phyloP scores from a whole-genome alignment of 1,140 invertebrate species.

The Conus betulinus region DNA sequence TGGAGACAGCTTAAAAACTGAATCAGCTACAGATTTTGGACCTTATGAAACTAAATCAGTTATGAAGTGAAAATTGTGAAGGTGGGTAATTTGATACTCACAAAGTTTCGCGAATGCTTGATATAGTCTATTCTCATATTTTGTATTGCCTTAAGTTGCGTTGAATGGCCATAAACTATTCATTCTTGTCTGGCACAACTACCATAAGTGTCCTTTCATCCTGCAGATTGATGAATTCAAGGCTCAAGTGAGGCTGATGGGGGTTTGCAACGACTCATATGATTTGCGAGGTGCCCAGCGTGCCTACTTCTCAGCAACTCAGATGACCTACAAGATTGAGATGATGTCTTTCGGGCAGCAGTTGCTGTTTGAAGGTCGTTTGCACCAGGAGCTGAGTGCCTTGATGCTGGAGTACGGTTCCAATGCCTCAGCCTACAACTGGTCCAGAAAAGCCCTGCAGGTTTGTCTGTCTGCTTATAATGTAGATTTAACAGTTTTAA shows the following conservation, averaged over 20 bases:
- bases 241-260: conserved; percentile 67
- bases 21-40: too few species aligned
- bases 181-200: too few species aligned
- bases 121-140: too few species aligned
- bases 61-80: too few species aligned
- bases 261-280: conserved; percentile 65
- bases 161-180: too few species aligned
- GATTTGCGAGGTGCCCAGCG: conserved; percentile 56
- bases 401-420: conserved; percentile 69
- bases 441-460: conserved; percentile 65
- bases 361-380: conserved; percentile 58
- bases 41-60: too few species aligned
- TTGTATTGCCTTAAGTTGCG: too few species aligned
- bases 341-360: conserved; percentile 71
- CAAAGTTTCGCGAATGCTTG: too few species aligned
- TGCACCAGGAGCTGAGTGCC: conserved; percentile 60
- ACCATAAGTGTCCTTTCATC: background rate
- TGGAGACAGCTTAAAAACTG: too few species aligned
- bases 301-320: conserved; percentile 60
- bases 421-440: conserved; percentile 58
- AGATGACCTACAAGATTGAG: conserved; percentile 66
- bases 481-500: too few species aligned
- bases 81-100: too few species aligned
- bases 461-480: conserved; percentile 43
- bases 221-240: conserved; percentile 59